Percentiles rank a stretch among this genome's conserved stretches.
These are phyloP conservation scores for Neoseiulus cucumeris DNA, from an alignment of 1,140 invertebrate genomes.

Conservation along the genomic window DNA sequence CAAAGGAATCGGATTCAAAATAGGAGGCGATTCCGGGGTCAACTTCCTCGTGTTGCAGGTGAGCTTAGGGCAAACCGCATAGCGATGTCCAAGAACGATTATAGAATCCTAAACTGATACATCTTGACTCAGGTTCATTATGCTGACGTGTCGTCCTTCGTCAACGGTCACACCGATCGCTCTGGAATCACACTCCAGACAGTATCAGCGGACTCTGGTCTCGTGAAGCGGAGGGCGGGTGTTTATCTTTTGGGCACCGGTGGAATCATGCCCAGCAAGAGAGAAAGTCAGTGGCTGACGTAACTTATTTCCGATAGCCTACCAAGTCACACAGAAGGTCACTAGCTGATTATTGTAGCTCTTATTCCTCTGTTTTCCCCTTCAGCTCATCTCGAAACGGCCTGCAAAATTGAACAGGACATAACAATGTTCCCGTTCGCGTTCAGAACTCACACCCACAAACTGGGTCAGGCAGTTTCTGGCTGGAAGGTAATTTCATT, in stretches of 20 bases:
- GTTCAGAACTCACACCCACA: slow-evolving; percentile 81
- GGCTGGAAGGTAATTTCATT: slow-evolving; percentile 50
- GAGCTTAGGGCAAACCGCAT: slow-evolving; percentile 32
- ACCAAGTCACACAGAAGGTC: not conserved
- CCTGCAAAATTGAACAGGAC: slow-evolving; percentile 54
- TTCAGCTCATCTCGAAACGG: slow-evolving; percentile 63
- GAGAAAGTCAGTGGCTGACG: slow-evolving; percentile 23
- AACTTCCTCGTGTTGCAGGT: slow-evolving; percentile 56
- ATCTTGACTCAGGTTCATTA: slow-evolving; percentile 2
- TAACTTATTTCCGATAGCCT: slow-evolving; percentile 10
- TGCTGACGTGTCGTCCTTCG: slow-evolving; percentile 1
- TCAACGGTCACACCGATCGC: not conserved
- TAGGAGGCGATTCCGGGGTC: slow-evolving; percentile 32
- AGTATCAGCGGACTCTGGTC: slow-evolving; percentile 11
- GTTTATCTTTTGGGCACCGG: slow-evolving; percentile 63
- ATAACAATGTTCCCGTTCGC: slow-evolving; percentile 81
- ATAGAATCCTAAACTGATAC: too few relatives aligned
- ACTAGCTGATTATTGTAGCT: slow-evolving; percentile 5
- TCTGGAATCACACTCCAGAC: not conserved
- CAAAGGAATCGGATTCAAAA: slow-evolving; percentile 39
- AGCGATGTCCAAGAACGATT: not conserved
- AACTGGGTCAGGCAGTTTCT: slow-evolving; percentile 59
- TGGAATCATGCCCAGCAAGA: slow-evolving; percentile 47
- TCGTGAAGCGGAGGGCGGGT: slow-evolving; percentile 53
- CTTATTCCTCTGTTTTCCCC: too few relatives aligned